Base-by-base conservation (phyloP, 2,888 invertebrate species). In the Tetramorium bicarinatum region DNA sequence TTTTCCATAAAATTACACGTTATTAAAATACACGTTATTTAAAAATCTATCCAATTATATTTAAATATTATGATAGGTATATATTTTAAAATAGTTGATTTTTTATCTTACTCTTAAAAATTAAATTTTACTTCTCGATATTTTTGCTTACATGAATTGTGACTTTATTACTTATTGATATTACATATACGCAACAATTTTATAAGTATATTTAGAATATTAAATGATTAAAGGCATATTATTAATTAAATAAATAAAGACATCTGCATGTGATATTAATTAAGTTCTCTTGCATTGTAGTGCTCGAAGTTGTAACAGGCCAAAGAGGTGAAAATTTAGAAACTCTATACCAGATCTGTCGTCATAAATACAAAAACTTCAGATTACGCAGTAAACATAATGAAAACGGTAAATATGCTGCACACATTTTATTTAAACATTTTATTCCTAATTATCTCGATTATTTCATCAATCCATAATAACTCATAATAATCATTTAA, bases 281-380 rank as follows among this genome's bases (percentile, higher is more conserved):
- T 75, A 11, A 7, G 18, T 49, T n/a, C 49, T 29, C 47, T 25
- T 44, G 6, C 29, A 66, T 83, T 79, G 69, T 93, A 96, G 96
- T 96, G 66, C 91, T 97, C 82, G 97, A 97, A 94, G 96, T 97
- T 52, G 96, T 97, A 69, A 96, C 96, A 82, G 95, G 95, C 3
- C 96, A 96, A 85, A 95, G 96, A 66, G 93, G 93, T 9, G 95
- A 95, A 0, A 95, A 96, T 86, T 91, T 96, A 34, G 91, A 95
- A 7, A 90, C 93, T 59, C 91, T 96, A 83, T 56, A 76, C 8
- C 67, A 72, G 49, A 72, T 82, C 9, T 83, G 52, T 49, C 59
- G 29, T 15, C 77, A 75, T 8, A 82, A 84, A 18, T 88, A 83
- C 4, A n/a, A 52, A 8, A 82, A 86, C 9, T 75, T 61, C 38